Conservation (phyloP, 2,797 vertebrate species). For the Denticeps clupeoides region DNA sequence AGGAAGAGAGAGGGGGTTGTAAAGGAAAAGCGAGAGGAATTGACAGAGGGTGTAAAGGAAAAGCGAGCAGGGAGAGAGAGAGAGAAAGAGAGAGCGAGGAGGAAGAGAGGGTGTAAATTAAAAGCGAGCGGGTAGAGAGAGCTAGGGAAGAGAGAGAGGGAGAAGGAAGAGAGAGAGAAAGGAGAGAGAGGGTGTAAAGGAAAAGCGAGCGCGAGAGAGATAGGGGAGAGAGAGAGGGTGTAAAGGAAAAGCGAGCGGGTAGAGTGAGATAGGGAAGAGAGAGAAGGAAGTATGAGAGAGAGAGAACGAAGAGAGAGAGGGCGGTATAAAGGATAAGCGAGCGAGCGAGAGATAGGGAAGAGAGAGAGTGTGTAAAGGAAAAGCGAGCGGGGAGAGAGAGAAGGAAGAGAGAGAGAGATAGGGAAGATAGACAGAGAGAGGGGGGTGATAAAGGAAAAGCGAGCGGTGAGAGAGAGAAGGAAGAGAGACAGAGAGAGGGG, state of each 20-base stretch:
- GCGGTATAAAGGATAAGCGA: slow-evolving; percentile 10
- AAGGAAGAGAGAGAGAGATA: slow-evolving; percentile 3
- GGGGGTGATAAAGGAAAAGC: neutral
- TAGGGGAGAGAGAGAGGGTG: neutral
- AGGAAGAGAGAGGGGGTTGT: no score
- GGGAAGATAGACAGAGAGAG: slow-evolving; percentile 16
- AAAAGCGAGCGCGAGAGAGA: neutral
- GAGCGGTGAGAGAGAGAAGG: slow-evolving; percentile 16
- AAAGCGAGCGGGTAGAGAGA: no score
- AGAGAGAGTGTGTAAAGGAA: slow-evolving; percentile 14
- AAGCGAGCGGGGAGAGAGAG: no score
- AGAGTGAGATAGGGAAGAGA: slow-evolving; percentile 16
- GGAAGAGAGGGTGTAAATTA: no score
- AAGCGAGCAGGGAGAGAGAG: no score
- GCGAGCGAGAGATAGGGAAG: slow-evolving; percentile 19
- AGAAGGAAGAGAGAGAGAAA: slow-evolving; percentile 2
- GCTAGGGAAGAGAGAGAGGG: no score
- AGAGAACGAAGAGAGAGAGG: neutral
- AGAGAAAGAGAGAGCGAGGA: no score
- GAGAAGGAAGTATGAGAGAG: slow-evolving; percentile 8
- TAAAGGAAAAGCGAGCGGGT: slow-evolving; percentile 21
- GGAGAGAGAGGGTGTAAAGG: neutral
- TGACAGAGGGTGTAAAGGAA: no score
- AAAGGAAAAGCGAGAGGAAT: no score
- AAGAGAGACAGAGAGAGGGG: slow-evolving; percentile 29